phyloP scores from a whole-genome alignment of 1,140 invertebrate species.

The Lasioglossum baleicum region DNA sequence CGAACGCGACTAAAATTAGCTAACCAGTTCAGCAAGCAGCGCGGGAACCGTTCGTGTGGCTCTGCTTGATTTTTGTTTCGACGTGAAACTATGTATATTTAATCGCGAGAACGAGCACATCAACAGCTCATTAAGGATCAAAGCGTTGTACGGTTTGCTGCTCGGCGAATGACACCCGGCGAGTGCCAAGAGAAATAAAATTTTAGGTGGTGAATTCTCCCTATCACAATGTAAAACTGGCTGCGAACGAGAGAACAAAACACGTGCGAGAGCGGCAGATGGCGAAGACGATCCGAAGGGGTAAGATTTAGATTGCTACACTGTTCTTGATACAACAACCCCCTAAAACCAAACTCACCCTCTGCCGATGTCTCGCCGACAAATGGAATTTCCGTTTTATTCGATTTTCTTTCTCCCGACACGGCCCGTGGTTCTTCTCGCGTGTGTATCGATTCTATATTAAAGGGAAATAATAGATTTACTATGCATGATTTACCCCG shows the following conservation, averaged over 20 bases:
- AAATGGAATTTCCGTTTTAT: no score
- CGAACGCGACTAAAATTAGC: not conserved
- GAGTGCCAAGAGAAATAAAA: conserved; percentile 19
- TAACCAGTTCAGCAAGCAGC: not conserved
- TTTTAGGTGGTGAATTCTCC: conserved; percentile 13
- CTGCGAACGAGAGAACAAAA: conserved; percentile 14
- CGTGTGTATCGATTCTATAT: no score
- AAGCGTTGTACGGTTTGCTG: not conserved
- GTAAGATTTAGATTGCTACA: conserved; percentile 44
- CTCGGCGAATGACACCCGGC: not conserved
- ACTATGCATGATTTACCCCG: no score
- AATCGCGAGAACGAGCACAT: not conserved
- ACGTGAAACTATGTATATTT: not conserved
- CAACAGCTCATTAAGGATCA: not conserved
- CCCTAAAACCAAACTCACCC: conserved; percentile 29
- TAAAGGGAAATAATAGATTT: no score
- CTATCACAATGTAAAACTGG: conserved; percentile 13
- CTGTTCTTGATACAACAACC: conserved; percentile 30
- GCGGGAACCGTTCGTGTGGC: not conserved
- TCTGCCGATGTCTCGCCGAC: no score
- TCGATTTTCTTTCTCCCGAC: no score
- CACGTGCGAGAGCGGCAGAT: conserved; percentile 52
- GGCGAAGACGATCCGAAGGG: conserved; percentile 30
- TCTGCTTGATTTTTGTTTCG: not conserved
- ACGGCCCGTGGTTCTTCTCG: no score